Evolutionary conservation across 2,113 vertebrate genomes (phyloP), one percentile per base, ranked within the genome.

Genomic region (Callochromis pleurospilus): DNA sequence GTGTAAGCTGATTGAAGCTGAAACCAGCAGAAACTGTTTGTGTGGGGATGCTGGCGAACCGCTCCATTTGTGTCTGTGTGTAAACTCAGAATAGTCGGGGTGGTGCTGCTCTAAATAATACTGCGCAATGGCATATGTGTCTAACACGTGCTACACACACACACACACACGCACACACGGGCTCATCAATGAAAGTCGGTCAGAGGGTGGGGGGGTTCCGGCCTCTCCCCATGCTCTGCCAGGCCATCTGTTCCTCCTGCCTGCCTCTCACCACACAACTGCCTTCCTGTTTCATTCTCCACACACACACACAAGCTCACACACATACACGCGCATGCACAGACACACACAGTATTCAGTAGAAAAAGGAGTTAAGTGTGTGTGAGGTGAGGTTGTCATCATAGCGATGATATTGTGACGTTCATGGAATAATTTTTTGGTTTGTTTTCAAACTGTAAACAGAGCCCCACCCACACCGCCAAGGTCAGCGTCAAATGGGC

Each of bases 241-340:
- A 88, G 82, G 77, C 95, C 94, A 95, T 95, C 94, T 95, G 94
- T 93, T 95, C 91, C 62, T 87, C 82, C 83, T 89, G 88, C 88
- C 80, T 89, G 68, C 80, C 81, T 93, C 89, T 92, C 91, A 90
- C 88, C 19, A 88, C 88, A 90, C 94, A 92, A 93, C 94, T 89
- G 90, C 89, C 92, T 92, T 89, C 90, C 92, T 91, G 86, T 91
- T 94, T 90, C 92, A 93, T 92, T 89, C 89, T 92, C 85, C 3
- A 56, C 90, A 12, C 58, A 26, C 3, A 86, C 73, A 38, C 40
- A 47, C 79, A 42, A 56, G 14, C 62, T 2, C 21, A 45, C 68
- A 17, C 14, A 17, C n/a, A 42, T 0, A 58, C 14, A 29, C 5
- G 2, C 55, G 0, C 56, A 58, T 17, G 26, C 56, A 60, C 56